Evolutionary conservation across 2,888 invertebrate species (phyloP), one percentile per base, ranked within the genome.

Genomic region (Cecidostiba fungosa): DNA sequence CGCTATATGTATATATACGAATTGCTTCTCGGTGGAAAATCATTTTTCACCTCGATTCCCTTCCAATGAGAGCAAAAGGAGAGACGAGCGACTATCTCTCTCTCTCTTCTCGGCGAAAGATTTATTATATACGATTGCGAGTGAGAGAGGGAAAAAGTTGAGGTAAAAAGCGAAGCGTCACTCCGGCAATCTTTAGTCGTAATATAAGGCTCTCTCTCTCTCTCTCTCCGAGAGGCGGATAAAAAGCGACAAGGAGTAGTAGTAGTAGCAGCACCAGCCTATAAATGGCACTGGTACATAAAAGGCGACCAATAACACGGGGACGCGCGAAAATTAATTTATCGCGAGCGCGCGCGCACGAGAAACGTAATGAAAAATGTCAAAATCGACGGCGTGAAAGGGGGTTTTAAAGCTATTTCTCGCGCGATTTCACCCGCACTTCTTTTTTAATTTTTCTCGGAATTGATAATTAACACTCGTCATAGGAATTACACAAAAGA

Each of bases 241-340:
- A 26, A 66, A 66, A 29, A 66, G 66, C 10, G 66, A 29, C 23
- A 29, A 66, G 4, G 66, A 66, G 54, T 19, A 54, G 47, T 16
- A n/a, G n/a, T n/a, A n/a, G 16, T 19, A 59, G n/a, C 8, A n/a
- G 54, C 23, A 6, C 43, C n/a, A 59, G 54, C 66, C 66, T 66
- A 66, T 29, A 66, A 66, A 66, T 26, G 66, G 29, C 66, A 16
- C n/a, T 59, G 66, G 66, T 29, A 66, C 66, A 66, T 66, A 66
- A 66, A 66, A 29, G 66, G 2, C 26, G 66, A 66, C 66, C 66
- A 66, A 66, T 66, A 66, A 36, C n/a, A 36, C n/a, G n/a, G n/a
- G 8, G 19, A 5, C n/a, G 26, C 16, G 87, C 87, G 90, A 90
- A 91, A 91, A 91, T 91, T 90, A 90, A 91, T 90, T 91, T 90